phyloP scores from a whole-genome alignment of 2,888 invertebrate genomes.

The Abrostola triplasia region DNA sequence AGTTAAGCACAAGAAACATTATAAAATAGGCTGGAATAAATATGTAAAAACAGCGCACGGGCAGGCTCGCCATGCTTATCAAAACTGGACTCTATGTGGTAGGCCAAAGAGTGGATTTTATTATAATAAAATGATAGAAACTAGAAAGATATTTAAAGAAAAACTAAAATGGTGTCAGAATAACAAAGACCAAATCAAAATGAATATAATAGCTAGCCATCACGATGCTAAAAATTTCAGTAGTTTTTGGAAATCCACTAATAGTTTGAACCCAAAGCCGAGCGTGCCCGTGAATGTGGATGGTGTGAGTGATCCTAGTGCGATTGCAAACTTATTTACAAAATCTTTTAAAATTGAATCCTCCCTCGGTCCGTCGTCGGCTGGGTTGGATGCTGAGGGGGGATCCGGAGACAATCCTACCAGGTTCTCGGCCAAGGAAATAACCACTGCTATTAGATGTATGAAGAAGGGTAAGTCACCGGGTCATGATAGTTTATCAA shows the following conservation, averaged over 20 bases:
- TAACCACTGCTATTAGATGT: neutral
- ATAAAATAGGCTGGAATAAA: constrained; percentile 9
- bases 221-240: neutral
- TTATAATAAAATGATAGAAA: constrained; percentile 4
- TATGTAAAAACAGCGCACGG: constrained; percentile 1
- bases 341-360: neutral
- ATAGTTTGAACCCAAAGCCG: constrained; percentile 1
- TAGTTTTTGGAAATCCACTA: constrained; percentile 13
- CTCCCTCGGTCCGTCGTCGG: neutral
- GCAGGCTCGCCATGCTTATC: constrained; percentile 3
- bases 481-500: constrained; percentile 8
- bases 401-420: neutral
- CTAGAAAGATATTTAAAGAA: constrained; percentile 8
- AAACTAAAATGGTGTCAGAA: constrained; percentile 13
- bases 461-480: constrained; percentile 13
- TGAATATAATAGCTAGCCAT: constrained; percentile 4
- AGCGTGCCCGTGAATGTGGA: neutral
- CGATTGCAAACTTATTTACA: constrained; percentile 3
- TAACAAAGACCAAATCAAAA: constrained; percentile 5
- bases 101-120: neutral
- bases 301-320: neutral
- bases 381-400: neutral
- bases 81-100: constrained; percentile 1
- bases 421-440: neutral
- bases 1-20: neutral